Evolutionary conservation across 2,888 invertebrate genomes (phyloP).

Genomic region (Monochamus alternatus): DNA sequence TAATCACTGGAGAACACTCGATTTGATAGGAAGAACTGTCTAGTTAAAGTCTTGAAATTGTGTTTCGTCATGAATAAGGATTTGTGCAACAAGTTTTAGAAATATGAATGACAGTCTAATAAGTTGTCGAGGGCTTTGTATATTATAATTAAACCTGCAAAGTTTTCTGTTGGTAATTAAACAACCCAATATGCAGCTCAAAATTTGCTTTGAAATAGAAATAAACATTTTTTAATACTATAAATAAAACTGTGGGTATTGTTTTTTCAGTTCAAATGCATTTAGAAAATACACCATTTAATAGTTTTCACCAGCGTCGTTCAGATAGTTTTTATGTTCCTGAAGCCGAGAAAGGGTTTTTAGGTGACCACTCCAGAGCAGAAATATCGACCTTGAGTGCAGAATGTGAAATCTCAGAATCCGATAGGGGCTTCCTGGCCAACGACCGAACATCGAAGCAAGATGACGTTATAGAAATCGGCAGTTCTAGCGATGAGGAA

Average conservation of each 20-base stretch:
- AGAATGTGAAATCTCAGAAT: conserved; percentile 7
- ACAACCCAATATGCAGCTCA: too few relatives aligned
- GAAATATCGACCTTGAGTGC: conserved; percentile 1
- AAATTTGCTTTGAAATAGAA: too few relatives aligned
- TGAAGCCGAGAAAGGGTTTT: conserved; percentile 41
- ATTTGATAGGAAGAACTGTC: too few relatives aligned
- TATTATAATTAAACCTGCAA: too few relatives aligned
- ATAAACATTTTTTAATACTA: not conserved
- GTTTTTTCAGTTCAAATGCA: conserved; percentile 17
- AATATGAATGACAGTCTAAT: too few relatives aligned
- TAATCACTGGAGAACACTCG: too few relatives aligned
- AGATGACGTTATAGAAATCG: conserved; percentile 29
- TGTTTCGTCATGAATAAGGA: too few relatives aligned
- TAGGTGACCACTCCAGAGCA: conserved; percentile 27
- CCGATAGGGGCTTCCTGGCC: conserved; percentile 19
- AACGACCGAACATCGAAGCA: not conserved
- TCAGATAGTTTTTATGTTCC: conserved; percentile 10
- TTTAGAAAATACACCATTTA: not conserved
- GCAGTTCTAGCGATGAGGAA: conserved; percentile 22
- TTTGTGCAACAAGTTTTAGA: too few relatives aligned
- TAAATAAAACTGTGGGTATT: not conserved
- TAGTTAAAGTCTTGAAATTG: too few relatives aligned
- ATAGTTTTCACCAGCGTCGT: not conserved
- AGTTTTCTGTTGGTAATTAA: too few relatives aligned
- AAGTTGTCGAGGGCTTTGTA: too few relatives aligned